phyloP scores from a whole-genome alignment of 2,888 invertebrate genomes.

The Rhagonycha fulva region DNA sequence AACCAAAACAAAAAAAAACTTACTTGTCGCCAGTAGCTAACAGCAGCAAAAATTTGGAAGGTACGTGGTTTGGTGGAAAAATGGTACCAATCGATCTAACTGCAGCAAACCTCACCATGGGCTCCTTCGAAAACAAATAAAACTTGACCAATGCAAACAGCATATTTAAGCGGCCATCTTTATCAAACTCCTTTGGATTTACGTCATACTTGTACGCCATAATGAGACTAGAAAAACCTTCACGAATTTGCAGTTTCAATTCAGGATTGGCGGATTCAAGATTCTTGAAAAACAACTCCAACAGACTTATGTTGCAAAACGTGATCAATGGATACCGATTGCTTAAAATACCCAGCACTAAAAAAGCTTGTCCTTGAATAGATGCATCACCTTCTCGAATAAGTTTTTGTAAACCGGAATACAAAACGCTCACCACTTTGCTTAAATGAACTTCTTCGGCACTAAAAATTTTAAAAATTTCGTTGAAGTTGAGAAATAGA shows the following conservation, averaged over 20 bases:
- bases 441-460: slow-evolving; percentile 65
- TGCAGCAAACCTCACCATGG: slow-evolving; percentile 81
- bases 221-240: slow-evolving; percentile 50
- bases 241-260: slow-evolving; percentile 50
- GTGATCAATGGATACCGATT: slow-evolving; percentile 66
- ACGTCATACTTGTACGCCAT: slow-evolving; percentile 49
- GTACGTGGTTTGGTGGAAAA: slow-evolving; percentile 80
- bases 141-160: slow-evolving; percentile 67
- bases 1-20: slow-evolving; percentile 17
- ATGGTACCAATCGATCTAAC: slow-evolving; percentile 81
- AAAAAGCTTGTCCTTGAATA: slow-evolving; percentile 72
- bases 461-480: slow-evolving; percentile 51
- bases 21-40: slow-evolving; percentile 84
- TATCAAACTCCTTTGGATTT: slow-evolving; percentile 46
- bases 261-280: slow-evolving; percentile 55
- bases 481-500: neutral
- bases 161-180: slow-evolving; percentile 49
- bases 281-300: slow-evolving; percentile 59
- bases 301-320: slow-evolving; percentile 66
- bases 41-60: slow-evolving; percentile 80
- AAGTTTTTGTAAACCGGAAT: slow-evolving; percentile 74
- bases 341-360: slow-evolving; percentile 72
- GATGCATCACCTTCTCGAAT: slow-evolving; percentile 66
- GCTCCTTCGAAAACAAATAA: slow-evolving; percentile 76
- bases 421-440: slow-evolving; percentile 72